Base-by-base conservation (phyloP, 2,888 invertebrate genomes). In the Acanthopleura granulata region DNA sequence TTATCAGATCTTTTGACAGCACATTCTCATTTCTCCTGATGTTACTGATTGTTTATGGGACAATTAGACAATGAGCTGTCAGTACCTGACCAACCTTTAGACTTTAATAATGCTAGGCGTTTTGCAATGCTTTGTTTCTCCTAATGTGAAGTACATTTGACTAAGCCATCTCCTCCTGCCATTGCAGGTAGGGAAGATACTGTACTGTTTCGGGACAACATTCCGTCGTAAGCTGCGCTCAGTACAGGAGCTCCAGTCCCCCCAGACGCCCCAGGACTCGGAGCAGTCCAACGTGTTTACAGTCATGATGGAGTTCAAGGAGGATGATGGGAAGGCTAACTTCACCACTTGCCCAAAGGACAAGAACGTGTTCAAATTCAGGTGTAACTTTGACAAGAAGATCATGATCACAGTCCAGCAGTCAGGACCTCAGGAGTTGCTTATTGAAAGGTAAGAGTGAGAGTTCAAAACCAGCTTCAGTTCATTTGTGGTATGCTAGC, bases 151-250 rank as follows among this genome's bases (percentile, higher is more conserved):
- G 18, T 9, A 29, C 14, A 71, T 71, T 74, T n/a, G n/a, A 14
- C 22, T 72, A 40, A 22, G 25, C 27, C 61, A 83, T 73, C 62
- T 81, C 77, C 72, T 40, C 40, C 9, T 74, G 12, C 29, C 49
- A 62, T 86, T 84, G 73, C 83, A 93, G 92, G 92, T 92, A 62
- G 92, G 91, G 18, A 91, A 91, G 78, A 92, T 92, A 16, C 88
- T 93, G 75, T 91, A 91, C 86, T 97, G 97, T 89, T 99, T 99
- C 91, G 95, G 96, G 0, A 96, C 96, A 91, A 98, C 98, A 30
- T 98, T 98, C 91, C 95, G 96, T 87, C 94, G 96, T 78, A 94
- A 95, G 76, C 95, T 96, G 9, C 88, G 85, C 77, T 49, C 40
- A 82, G 84, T 57, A 78, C 81, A 15, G 78, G 83, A 30, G 78